Evolutionary conservation across 1,140 invertebrate species (phyloP), one percentile per base, ranked within the genome.

Genomic region (Dermatophagoides farinae): DNA sequence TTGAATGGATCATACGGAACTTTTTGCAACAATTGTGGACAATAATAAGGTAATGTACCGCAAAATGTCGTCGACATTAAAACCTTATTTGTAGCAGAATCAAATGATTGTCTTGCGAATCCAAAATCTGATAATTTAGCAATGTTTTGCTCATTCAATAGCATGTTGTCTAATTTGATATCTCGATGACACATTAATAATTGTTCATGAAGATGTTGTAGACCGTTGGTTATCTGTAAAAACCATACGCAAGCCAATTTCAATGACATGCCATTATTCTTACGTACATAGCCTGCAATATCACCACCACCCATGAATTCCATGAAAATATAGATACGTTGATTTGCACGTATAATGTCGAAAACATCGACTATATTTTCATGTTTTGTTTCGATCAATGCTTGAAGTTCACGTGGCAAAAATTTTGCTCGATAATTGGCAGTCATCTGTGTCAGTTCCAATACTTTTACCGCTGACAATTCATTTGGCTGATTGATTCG

Each of bases 11-110:
- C 61, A 53, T 70, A 70, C 1, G 68, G 66, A 37, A 62, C 53
- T 10, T 60, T 58, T 37, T 64, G 62, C 14, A 70, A 51, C 14
- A 71, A 64, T 60, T 70, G 69, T 0, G 68, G 70, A 4, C 67
- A 61, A 41, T 50, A 57, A 37, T 65, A 65, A 2, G 61, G 61
- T 25, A 54, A 20, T 22, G 64, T 65, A 1, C 64, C 64, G 39
- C 64, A 65, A 37, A 54, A 60, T 8, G 64, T 65, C 52, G 64
- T 49, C 18, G 18, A 37, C 14, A 60, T n/a, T 6, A 25, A 37
- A 10, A 59, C 16, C 5, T 37, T n/a, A 11, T 52, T 46, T 9
- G 44, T 49, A 20, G n/a, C 20, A 10, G 39, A 43, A 38, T 64
- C 62, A 38, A 37, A 60, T 8, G 39, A 23, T 20, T 58, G 31